Conservation (phyloP, 2,113 vertebrate genomes). For the Phaethornis superciliosus region DNA sequence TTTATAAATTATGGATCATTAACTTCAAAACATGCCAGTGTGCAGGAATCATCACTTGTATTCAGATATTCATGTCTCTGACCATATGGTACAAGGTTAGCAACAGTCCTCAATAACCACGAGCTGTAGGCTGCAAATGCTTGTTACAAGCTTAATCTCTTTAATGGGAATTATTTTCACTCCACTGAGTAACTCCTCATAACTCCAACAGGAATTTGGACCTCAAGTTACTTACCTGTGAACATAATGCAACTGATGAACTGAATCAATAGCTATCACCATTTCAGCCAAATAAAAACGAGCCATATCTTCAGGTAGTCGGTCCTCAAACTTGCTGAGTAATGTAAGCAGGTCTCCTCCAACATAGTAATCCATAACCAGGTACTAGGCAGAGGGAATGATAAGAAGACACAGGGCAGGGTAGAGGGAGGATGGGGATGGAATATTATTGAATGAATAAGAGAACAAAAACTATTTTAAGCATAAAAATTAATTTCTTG, state of each 20-base stretch:
- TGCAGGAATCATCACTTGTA: not conserved
- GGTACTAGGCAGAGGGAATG: conserved; percentile 78
- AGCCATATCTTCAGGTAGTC: conserved; percentile 97
- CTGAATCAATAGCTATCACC: conserved; percentile 97
- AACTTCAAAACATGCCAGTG: not conserved
- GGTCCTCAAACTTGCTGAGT: conserved; percentile 98
- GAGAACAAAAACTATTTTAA: not conserved
- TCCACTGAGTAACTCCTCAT: not conserved
- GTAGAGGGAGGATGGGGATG: no score
- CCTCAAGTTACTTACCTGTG: conserved; percentile 84
- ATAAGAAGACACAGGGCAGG: not conserved
- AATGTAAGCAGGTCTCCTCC: conserved; percentile 96
- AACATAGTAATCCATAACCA: conserved; percentile 99
- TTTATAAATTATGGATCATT: not conserved
- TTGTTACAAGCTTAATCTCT: not conserved
- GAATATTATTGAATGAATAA: not conserved
- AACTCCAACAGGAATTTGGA: not conserved
- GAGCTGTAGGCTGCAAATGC: not conserved
- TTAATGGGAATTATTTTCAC: not conserved
- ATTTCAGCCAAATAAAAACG: conserved; percentile 98
- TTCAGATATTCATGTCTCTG: not conserved
- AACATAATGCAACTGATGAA: conserved; percentile 97
- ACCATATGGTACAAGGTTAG: not conserved
- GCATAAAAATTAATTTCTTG: not conserved
- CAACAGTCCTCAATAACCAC: not conserved